Percentiles rank a stretch among this genome's conserved stretches.
phyloP scores from a whole-genome alignment of 2,888 invertebrate genomes.

The Tillus elongatus region DNA sequence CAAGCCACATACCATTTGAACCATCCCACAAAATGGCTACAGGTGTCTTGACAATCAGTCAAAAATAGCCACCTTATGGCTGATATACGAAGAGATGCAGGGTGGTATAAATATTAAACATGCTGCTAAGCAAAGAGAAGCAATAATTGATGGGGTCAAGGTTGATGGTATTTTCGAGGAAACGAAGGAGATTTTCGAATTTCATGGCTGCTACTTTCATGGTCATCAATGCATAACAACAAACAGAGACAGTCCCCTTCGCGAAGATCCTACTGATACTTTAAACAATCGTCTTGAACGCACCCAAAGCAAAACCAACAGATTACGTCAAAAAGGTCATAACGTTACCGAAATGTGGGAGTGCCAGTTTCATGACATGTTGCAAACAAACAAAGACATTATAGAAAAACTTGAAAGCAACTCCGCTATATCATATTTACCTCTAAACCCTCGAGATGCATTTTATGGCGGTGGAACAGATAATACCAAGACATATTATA shows the following conservation, averaged over 20 bases:
- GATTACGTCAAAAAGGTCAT: conserved; percentile 11
- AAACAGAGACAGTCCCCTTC: conserved; percentile 22
- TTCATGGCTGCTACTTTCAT: conserved; percentile 19
- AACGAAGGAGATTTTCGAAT: conserved; percentile 19
- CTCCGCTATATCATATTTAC: conserved; percentile 10
- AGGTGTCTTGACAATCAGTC: conserved; percentile 25
- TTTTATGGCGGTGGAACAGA: conserved; percentile 19
- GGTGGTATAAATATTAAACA: conserved; percentile 14
- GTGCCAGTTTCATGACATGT: conserved; percentile 15
- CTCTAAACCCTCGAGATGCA: conserved; percentile 18
- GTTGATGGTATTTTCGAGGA: conserved; percentile 16
- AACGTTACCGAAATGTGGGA: conserved; percentile 18
- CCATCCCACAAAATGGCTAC: conserved; percentile 27
- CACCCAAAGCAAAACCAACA: conserved; percentile 12
- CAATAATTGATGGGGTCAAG: conserved; percentile 12
- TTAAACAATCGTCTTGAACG: conserved; percentile 13
- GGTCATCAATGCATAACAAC: conserved; percentile 27
- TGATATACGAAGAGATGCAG: conserved; percentile 16
- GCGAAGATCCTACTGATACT: conserved; percentile 10
- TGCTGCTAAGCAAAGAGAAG: conserved; percentile 12
- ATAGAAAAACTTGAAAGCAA: conserved; percentile 11
- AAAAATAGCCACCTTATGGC: conserved; percentile 17
- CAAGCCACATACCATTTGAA: conserved; percentile 23
- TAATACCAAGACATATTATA: background rate
- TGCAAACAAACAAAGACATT: conserved; percentile 9